These are phyloP conservation scores for Drosophila paranaensis DNA, from an alignment of 2,888 invertebrate species.

Conservation along the genomic window DNA sequence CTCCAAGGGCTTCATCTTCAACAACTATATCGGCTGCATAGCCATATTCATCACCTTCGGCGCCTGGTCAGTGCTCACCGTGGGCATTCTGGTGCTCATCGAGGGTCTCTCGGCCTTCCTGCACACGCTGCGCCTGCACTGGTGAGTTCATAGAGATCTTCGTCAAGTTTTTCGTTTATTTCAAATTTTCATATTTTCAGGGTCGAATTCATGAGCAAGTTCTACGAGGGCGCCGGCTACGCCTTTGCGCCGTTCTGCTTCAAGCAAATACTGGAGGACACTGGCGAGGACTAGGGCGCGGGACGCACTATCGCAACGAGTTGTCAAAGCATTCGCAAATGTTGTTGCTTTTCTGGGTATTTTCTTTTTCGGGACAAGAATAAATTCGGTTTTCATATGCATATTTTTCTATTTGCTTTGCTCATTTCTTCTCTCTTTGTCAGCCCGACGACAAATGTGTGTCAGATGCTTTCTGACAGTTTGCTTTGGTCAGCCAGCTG, in stretches of 20 bases:
- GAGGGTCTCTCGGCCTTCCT: slow-evolving; percentile 99
- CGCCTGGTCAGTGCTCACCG: slow-evolving; percentile 95
- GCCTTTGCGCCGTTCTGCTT: slow-evolving; percentile 94
- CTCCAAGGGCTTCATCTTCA: slow-evolving; percentile 88
- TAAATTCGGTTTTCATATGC: slow-evolving; percentile 69
- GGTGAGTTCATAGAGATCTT: slow-evolving; percentile 86
- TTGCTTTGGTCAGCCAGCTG: slow-evolving; percentile 54
- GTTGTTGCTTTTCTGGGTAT: slow-evolving; percentile 32
- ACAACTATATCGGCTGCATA: slow-evolving; percentile 88
- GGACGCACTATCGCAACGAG: slow-evolving; percentile 51
- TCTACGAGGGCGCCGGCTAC: slow-evolving; percentile 93
- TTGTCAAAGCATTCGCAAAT: slow-evolving; percentile 26
- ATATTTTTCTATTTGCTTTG: slow-evolving; percentile 49
- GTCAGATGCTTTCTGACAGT: slow-evolving; percentile 63
- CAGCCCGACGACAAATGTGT: slow-evolving; percentile 57
- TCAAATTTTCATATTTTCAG: slow-evolving; percentile 84
- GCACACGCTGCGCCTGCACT: slow-evolving; percentile 98
- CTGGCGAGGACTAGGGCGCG: slow-evolving; percentile 83
- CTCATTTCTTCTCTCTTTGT: slow-evolving; percentile 52
- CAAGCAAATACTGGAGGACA: slow-evolving; percentile 89
- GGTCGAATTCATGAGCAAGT: slow-evolving; percentile 99
- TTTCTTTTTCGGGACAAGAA: slow-evolving; percentile 32
- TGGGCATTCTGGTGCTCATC: slow-evolving; percentile 98
- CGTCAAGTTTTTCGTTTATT: not conserved
- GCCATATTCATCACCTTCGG: slow-evolving; percentile 93